Evolutionary conservation across 2,113 vertebrate genomes (phyloP).

Genomic region (Spea bombifrons): DNA sequence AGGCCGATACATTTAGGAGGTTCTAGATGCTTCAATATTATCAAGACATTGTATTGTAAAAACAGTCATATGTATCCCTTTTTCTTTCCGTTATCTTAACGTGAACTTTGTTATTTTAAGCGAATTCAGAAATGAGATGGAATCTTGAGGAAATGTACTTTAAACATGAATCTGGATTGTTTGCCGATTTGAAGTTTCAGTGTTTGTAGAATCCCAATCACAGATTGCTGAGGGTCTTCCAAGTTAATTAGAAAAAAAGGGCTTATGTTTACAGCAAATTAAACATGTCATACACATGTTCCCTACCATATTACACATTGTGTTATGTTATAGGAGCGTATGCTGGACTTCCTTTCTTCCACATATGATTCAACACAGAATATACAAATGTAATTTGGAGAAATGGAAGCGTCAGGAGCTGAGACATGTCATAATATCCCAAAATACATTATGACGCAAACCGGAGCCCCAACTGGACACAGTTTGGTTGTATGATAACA

Average conservation of each 20-base stretch:
- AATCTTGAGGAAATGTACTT: too few relatives aligned
- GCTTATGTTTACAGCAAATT: conserved; percentile 5
- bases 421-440: neutral
- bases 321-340: neutral
- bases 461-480: too few relatives aligned
- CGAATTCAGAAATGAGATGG: too few relatives aligned
- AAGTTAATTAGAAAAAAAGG: conserved; percentile 3
- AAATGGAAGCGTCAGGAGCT: neutral
- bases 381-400: conserved; percentile 25
- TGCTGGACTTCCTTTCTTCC: conserved; percentile 5
- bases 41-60: too few relatives aligned
- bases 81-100: too few relatives aligned
- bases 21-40: too few relatives aligned
- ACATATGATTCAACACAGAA: conserved; percentile 9
- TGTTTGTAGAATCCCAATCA: neutral
- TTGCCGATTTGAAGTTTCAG: neutral
- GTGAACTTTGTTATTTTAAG: too few relatives aligned
- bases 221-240: neutral
- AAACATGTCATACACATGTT: conserved; percentile 18
- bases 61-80: too few relatives aligned
- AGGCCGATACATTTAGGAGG: too few relatives aligned
- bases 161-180: neutral
- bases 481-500: too few relatives aligned
- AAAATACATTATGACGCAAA: too few relatives aligned
- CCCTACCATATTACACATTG: neutral